Evolutionary conservation across 2,888 invertebrate species (phyloP), one percentile per base, ranked within the genome.

Genomic region (Nineta flava): DNA sequence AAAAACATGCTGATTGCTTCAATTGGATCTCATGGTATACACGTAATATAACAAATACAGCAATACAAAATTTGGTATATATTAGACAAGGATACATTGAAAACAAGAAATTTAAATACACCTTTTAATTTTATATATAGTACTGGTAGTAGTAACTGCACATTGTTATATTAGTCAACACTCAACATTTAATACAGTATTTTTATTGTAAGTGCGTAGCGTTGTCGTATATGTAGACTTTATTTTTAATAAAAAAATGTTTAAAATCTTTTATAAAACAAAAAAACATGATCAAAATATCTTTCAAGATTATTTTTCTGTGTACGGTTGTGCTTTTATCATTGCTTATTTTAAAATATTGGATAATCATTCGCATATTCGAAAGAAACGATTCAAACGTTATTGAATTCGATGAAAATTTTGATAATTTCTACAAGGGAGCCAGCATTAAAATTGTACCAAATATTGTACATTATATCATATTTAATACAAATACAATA

Each of bases 381-480:
- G 16, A 31, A 16, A 44, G 9, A 9, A 44, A 46, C 46, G 19
- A 13, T 9, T 1, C 2, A 10, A 32, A 46, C 2, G 1, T 10
- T n/a, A 31, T 13, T 6, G n/a, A 45, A n/a, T 45, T 26, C n/a
- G n/a, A 31, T 15, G 31, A 45, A 12, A 17, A 34, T 16, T 34
- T 47, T 9, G 38, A 47, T 34, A 47, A 47, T 17, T 32, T 35
- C 1, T 2, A 26, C 7, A 13, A 15, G 6, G 47, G 47, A 17
- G 34, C 35, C 7, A 17, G 9, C 1, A 3, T 17, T 13, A 13
- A 12, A 15, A 32, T 46, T 13, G 51, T 65, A 5, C 66, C 65
- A 9, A 63, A 66, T 51, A 56, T 62, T 43, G 59, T 65, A 19
- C 66, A 66, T 51, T 65, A 60, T 54, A 58, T 66, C n/a, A 55